A percentile compares a stretch with the other conserved stretches of the same genome.
Evolutionary conservation across 2,113 vertebrate species (phyloP).

Genomic region (Tyrannus savana): DNA sequence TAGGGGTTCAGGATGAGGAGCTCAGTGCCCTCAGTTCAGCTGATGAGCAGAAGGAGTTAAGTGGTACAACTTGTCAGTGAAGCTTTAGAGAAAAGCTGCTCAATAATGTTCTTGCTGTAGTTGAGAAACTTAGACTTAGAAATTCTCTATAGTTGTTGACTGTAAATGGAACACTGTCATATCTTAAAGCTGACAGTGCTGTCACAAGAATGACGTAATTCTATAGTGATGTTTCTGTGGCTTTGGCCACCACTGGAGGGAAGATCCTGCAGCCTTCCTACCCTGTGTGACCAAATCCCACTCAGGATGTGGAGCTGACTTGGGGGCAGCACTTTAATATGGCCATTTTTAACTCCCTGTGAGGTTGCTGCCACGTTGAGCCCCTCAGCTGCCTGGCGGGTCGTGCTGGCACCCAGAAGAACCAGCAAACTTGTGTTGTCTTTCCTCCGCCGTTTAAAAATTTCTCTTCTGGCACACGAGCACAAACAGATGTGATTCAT

Average conservation of each 20-base stretch:
- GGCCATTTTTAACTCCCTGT: not conserved
- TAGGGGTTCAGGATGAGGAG: not conserved
- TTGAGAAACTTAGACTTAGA: not conserved
- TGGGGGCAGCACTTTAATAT: not conserved
- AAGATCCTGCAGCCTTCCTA: not conserved
- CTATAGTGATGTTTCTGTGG: not conserved
- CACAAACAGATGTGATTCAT: slow-evolving; percentile 28
- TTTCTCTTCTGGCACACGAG: not conserved
- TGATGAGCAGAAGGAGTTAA: not conserved
- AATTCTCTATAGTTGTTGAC: not conserved
- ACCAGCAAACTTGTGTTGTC: not conserved
- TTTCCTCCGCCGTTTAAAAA: not conserved
- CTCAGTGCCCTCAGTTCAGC: not conserved
- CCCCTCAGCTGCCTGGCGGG: not conserved
- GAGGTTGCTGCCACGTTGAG: not conserved
- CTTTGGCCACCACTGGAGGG: not conserved
- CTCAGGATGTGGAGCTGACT: not conserved
- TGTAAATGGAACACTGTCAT: not conserved
- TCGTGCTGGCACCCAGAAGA: not conserved
- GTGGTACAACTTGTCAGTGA: not conserved
- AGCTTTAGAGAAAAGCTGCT: not conserved
- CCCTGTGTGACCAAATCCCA: not conserved
- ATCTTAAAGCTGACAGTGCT: not conserved
- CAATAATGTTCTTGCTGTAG: not conserved
- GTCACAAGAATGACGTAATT: not conserved